Conservation (phyloP, 1,140 invertebrate species). For the Theocolax elegans region DNA sequence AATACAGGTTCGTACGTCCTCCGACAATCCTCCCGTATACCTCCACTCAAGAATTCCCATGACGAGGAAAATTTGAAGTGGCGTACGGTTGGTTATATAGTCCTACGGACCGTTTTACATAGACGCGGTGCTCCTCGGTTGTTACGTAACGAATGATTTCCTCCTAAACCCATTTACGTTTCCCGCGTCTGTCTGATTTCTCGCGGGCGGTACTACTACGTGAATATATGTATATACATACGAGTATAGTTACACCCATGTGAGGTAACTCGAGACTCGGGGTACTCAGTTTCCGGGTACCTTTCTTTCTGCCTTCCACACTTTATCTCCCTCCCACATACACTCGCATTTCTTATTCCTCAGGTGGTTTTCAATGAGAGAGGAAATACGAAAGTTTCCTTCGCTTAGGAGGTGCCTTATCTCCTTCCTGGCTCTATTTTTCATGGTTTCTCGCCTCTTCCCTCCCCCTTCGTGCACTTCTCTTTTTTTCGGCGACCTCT, state of each 20-base stretch:
- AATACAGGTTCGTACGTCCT: background rate
- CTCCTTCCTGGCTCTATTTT: slow-evolving; percentile 28
- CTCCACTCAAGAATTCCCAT: background rate
- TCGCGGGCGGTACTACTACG: background rate
- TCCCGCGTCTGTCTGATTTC: background rate
- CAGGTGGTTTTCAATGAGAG: slow-evolving; percentile 39
- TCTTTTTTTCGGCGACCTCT: background rate
- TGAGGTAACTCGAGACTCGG: too few species aligned
- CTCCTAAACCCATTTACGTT: too few species aligned
- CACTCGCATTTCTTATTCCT: slow-evolving; percentile 38
- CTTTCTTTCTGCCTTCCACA: background rate
- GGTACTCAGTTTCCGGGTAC: too few species aligned
- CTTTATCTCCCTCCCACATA: background rate
- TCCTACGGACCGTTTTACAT: background rate
- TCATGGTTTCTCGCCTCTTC: background rate
- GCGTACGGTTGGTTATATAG: background rate
- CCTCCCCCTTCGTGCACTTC: too few species aligned
- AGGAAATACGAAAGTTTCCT: slow-evolving; percentile 25
- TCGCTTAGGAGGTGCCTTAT: slow-evolving; percentile 7
- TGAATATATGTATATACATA: too few species aligned
- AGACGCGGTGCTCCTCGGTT: background rate
- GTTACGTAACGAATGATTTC: background rate
- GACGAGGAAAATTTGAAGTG: slow-evolving; percentile 1
- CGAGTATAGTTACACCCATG: too few species aligned
- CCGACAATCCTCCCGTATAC: background rate